Base-by-base conservation (phyloP, 2,888 invertebrate species). In the Galerucella nymphaeae region DNA sequence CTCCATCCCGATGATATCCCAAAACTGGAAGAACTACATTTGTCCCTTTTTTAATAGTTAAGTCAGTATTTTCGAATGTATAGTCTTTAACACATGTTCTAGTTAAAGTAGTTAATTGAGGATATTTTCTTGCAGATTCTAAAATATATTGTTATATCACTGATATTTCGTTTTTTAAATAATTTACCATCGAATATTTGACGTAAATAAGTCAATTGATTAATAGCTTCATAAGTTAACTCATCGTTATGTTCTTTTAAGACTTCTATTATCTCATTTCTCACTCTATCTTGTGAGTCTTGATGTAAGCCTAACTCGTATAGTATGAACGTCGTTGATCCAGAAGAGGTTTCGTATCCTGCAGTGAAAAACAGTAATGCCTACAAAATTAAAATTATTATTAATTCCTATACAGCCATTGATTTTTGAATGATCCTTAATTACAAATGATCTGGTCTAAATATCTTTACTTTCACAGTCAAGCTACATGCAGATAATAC, bases 271-370 rank as follows among this genome's bases (percentile, higher is more conserved):
- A 89, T 82, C 78, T 89, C 88, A 2, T 82, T 42, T 13, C 88
- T 83, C 2, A 88, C 73, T 74, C 83, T 87, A 0, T 86, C 80
- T 73, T 90, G 90, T 1, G 88, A 73, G 1, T 86, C 82, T 1
- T 80, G 83, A 76, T 88, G 82, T 16, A 74, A 68, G 0, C 90
- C 89, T 57, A 91, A 79, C 14, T 88, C 88, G 78, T 89, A 89
- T 11, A 89, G 84, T 0, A 88, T 88, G 76, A 90, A 90, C 0
- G 89, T 88, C 48, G 90, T 80, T n/a, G 90, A 81, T 0, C 89
- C 89, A 66, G 90, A 89, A 0, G 90, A 90, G 0, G 91, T 91
- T 80, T 91, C 91, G 78, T 89, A 91, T 0, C 91, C 91, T 65
- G 90, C 91, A 66, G 90, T 83, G 2, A 91, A 88, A 83, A 91